Base-by-base conservation (phyloP, 2,113 vertebrate genomes). In the Lophura nycthemera region DNA sequence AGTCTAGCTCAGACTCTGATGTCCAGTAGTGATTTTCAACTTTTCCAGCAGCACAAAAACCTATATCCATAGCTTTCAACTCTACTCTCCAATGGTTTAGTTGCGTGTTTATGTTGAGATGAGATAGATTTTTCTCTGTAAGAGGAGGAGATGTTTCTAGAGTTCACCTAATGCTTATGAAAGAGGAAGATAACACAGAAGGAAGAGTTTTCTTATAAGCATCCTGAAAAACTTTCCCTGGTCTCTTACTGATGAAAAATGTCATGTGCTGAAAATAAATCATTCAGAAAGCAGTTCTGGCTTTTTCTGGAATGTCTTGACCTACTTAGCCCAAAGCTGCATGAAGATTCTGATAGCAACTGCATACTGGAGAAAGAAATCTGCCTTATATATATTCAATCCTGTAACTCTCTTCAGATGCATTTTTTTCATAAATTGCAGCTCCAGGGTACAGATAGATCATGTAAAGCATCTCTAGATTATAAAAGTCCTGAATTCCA, bases 221-320 rank as follows among this genome's bases (percentile, higher is more conserved):
- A 83, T 73, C 18, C 13, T 18, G 57, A 69, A 70, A 29, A 70
- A 34, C 4, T 59, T 89, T 48, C 13, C 4, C 5, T 8, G 11
- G 2, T 59, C 52, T 90, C 73, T 72, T 65, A 57, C 13, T 90
- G 18, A 19, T 42, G 56, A 82, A 87, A 79, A 85, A 54, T 0
- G 45, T 72, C 38, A 27, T n/a, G 15, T 40, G 6, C 15, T 59
- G 24, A 21, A 30, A 77, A 54, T 30, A 77, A 83, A 48, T 1
- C 12, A 29, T 29, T 65, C 2, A 52, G 82, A 92, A 92, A 38
- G 17, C 25, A 76, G 15, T 4, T 79, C 8, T 61, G 48, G 40
- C 59, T 89, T 89, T 73, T 85, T 52, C 71, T 90, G 64, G 60
- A 73, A 40, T 82, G 13, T 82, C 60, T 83, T 94, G 67, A 95